A percentile compares a stretch with the other conserved stretches of the same genome.
Evolutionary conservation across 1,140 invertebrate species (phyloP).

Genomic region (Camponotus floridanus): DNA sequence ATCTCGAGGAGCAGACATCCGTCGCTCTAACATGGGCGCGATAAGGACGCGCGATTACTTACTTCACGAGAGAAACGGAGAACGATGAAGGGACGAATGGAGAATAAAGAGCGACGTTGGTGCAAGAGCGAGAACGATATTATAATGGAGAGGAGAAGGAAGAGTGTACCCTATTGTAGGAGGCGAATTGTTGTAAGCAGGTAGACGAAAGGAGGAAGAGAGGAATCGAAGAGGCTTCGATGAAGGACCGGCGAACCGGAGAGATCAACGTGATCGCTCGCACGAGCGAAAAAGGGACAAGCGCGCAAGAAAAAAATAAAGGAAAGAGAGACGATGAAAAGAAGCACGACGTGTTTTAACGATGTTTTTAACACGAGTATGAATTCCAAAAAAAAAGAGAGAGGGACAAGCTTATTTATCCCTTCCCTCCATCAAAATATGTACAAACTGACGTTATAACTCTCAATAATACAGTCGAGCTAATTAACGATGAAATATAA

Average conservation of each 20-base stretch:
- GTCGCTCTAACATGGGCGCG: slow-evolving; percentile 7
- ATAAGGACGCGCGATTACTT: slow-evolving; percentile 49
- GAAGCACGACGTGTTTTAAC: not conserved
- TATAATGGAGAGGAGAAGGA: not conserved
- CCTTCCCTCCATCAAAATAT: not conserved
- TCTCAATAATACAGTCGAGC: slow-evolving; percentile 23
- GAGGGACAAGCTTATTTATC: not conserved
- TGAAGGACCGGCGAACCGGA: slow-evolving; percentile 35
- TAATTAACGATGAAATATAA: slow-evolving; percentile 59
- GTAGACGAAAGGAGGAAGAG: not conserved
- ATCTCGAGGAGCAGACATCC: not conserved
- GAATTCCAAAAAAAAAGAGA: not conserved
- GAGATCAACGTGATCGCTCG: slow-evolving; percentile 6
- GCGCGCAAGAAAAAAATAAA: not conserved
- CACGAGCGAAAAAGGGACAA: slow-evolving; percentile 14
- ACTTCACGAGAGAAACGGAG: slow-evolving; percentile 19
- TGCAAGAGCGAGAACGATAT: slow-evolving; percentile 6
- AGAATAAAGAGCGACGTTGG: slow-evolving; percentile 3
- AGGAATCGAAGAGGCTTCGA: not conserved
- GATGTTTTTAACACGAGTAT: not conserved
- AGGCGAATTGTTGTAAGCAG: not conserved
- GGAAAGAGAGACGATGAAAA: slow-evolving; percentile 3
- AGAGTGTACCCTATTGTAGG: not conserved
- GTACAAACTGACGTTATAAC: slow-evolving; percentile 24
- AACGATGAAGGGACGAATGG: not conserved